These are phyloP conservation scores for Apamea sordens DNA, from an alignment of 2,888 invertebrate genomes.

Conservation along the genomic window DNA sequence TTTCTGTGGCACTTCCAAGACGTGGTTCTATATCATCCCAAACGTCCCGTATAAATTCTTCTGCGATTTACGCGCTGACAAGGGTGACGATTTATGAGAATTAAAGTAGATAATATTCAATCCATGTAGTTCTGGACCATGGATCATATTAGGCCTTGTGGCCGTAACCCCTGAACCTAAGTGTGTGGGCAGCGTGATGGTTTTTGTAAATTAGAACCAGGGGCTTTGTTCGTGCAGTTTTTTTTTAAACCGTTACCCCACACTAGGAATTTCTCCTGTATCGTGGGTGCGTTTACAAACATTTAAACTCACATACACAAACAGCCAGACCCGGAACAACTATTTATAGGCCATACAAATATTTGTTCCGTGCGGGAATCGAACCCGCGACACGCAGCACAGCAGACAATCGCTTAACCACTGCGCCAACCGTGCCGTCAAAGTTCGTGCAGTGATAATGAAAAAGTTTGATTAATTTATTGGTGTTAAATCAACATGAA, in stretches of 20 bases:
- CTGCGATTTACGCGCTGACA: slow-evolving; percentile 63
- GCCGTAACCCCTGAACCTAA: neutral
- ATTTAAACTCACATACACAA: no score
- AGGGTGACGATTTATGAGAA: slow-evolving; percentile 64
- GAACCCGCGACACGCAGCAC: no score
- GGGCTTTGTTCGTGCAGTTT: neutral
- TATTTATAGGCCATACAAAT: no score
- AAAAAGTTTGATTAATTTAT: neutral
- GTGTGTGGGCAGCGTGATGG: neutral
- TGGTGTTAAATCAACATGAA: neutral
- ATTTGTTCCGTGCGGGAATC: no score
- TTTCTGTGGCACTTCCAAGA: slow-evolving; percentile 46
- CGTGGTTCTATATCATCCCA: slow-evolving; percentile 62
- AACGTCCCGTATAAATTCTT: slow-evolving; percentile 61
- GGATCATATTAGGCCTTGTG: slow-evolving; percentile 15
- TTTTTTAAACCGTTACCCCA: no score
- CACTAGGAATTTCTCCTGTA: no score
- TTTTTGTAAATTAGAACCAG: neutral
- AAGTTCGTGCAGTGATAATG: neutral
- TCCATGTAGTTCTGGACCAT: slow-evolving; percentile 26
- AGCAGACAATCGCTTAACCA: no score
- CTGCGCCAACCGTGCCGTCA: no score
- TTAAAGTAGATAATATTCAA: slow-evolving; percentile 59
- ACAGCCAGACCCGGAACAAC: no score
- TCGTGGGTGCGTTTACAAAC: no score